A percentile compares a stretch with the other conserved stretches of the same genome.
These are phyloP conservation scores for Bos indicus DNA, from an alignment of 2,113 vertebrate species.

Conservation along the genomic window DNA sequence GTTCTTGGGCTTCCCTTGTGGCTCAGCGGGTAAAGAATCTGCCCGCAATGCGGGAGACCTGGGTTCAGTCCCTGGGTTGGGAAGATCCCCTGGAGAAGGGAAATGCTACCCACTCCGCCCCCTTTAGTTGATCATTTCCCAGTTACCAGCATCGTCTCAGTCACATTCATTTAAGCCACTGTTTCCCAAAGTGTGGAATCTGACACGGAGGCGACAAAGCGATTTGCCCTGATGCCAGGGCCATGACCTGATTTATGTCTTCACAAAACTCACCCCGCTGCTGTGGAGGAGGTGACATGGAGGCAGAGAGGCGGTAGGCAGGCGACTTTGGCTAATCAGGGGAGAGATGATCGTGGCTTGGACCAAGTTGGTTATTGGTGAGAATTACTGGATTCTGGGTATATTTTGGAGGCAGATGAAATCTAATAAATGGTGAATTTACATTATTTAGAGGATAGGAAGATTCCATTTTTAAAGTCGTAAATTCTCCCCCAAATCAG, in stretches of 20 bases:
- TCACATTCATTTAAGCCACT: background rate
- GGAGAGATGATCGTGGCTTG: background rate
- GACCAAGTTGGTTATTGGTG: background rate
- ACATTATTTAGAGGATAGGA: background rate
- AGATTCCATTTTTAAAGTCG: background rate
- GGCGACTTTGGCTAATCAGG: background rate
- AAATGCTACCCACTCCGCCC: rapidly evolving
- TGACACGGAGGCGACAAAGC: too few relatives aligned
- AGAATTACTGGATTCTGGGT: background rate
- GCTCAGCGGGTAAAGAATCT: background rate
- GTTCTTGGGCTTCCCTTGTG: background rate
- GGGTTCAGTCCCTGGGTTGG: background rate
- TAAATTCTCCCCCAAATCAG: background rate
- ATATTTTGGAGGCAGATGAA: background rate
- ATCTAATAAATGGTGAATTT: background rate
- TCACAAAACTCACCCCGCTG: background rate
- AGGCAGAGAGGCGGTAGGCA: background rate
- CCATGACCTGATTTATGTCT: background rate
- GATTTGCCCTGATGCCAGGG: background rate
- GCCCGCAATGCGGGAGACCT: background rate
- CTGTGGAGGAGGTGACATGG: rapidly evolving
- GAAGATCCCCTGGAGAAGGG: background rate
- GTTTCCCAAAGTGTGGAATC: background rate
- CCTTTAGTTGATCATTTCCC: background rate
- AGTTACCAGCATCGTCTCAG: background rate